Evolutionary conservation across 2,113 vertebrate species (phyloP).

Genomic region (Chascanopsetta lugubris): DNA sequence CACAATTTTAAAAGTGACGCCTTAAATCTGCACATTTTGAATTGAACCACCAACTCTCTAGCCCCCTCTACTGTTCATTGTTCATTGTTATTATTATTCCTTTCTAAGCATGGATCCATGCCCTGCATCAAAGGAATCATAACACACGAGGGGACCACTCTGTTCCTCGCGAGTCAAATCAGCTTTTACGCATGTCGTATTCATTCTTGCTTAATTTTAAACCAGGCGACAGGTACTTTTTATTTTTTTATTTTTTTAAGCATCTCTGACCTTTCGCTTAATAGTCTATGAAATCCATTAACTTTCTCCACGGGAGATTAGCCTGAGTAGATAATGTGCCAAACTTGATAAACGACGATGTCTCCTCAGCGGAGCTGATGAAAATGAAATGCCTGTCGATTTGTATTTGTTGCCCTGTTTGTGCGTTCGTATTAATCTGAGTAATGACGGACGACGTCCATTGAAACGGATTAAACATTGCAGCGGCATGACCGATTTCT

Average conservation of each 20-base stretch:
- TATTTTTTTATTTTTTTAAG: constrained; percentile 46
- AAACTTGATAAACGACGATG: constrained; percentile 44
- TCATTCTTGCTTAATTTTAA: constrained; percentile 12
- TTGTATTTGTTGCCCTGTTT: constrained; percentile 26
- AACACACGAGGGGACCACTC: not conserved
- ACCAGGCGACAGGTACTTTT: constrained; percentile 27
- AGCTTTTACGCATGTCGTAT: constrained; percentile 1
- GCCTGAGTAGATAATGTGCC: constrained; percentile 42
- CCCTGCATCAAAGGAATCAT: not conserved
- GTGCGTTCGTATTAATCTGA: constrained; percentile 30
- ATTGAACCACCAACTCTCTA: too few relatives aligned
- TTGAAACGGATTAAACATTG: constrained; percentile 39
- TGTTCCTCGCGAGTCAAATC: constrained; percentile 1
- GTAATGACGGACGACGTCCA: constrained; percentile 21
- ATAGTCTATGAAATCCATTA: constrained; percentile 53
- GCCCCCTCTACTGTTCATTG: too few relatives aligned
- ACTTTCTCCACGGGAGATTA: constrained; percentile 46
- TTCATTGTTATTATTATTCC: too few relatives aligned
- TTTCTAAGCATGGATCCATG: constrained; percentile 8
- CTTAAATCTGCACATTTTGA: too few relatives aligned
- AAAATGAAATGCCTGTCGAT: constrained; percentile 31
- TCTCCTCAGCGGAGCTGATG: constrained; percentile 20
- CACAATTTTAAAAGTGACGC: too few relatives aligned
- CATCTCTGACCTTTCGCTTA: constrained; percentile 47
- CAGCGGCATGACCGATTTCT: constrained; percentile 41